Conservation (phyloP, 2,113 vertebrate genomes). For the Cathartes aura region DNA sequence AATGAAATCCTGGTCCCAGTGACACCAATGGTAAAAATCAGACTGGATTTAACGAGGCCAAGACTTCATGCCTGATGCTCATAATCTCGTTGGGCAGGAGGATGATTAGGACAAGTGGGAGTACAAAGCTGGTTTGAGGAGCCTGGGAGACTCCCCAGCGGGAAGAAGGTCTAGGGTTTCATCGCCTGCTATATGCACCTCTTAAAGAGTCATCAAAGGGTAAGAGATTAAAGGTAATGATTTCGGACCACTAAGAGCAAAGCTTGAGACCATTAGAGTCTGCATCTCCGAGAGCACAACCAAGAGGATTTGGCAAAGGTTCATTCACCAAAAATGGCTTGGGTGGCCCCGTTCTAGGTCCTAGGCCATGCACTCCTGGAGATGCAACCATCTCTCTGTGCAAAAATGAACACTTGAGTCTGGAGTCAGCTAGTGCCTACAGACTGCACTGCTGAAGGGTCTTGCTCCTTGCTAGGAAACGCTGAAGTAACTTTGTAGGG, state of each 20-base stretch:
- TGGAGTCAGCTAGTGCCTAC: background rate
- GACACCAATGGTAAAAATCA: background rate
- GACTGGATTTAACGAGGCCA: background rate
- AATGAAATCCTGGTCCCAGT: background rate
- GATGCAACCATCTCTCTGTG: background rate
- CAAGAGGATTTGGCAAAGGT: background rate
- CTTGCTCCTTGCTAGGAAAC: accelerated
- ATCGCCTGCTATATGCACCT: background rate
- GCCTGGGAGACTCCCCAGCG: background rate
- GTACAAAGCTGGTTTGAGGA: background rate
- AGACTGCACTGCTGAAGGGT: accelerated
- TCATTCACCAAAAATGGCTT: background rate
- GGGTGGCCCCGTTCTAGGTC: background rate
- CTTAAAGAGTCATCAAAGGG: background rate
- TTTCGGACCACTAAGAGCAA: background rate
- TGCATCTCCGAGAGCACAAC: background rate
- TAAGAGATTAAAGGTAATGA: background rate
- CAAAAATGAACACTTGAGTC: background rate
- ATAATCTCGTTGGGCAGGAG: background rate
- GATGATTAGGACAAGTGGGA: background rate
- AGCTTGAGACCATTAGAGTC: background rate
- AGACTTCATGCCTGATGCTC: background rate
- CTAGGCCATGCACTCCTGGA: accelerated
- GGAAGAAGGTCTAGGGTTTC: background rate
- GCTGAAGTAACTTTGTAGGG: background rate